Conservation (phyloP, 2,888 invertebrate genomes). For the Norana najaformis region DNA sequence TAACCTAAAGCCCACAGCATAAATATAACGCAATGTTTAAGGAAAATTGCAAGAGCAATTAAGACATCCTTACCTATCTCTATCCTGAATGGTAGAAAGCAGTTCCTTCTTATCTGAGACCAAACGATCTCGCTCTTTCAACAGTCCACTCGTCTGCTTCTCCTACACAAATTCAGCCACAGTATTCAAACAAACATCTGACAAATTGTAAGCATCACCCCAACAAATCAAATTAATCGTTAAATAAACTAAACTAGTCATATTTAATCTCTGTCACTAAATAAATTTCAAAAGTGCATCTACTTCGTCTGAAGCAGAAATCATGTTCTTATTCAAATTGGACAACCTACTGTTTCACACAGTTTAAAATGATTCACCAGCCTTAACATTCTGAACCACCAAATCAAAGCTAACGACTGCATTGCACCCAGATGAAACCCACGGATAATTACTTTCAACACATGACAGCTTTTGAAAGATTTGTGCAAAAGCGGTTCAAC, state of each 20-base stretch:
- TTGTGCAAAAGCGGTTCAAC: neutral
- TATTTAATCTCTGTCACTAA: too few species aligned
- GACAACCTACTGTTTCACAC: too few species aligned
- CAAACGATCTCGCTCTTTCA: conserved; percentile 48
- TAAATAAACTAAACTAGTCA: too few species aligned
- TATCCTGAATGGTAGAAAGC: conserved; percentile 47
- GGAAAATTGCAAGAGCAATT: neutral
- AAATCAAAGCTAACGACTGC: neutral
- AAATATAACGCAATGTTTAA: neutral
- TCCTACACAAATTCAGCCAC: conserved; percentile 45
- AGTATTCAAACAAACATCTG: neutral
- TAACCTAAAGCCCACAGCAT: neutral
- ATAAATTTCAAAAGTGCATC: neutral
- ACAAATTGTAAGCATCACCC: too few species aligned
- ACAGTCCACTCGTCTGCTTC: conserved; percentile 44
- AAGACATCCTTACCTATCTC: conserved; percentile 44
- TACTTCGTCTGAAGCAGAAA: too few species aligned
- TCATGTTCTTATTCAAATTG: too few species aligned
- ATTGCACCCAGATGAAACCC: neutral
- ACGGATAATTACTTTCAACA: neutral
- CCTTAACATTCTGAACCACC: neutral
- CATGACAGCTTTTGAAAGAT: neutral
- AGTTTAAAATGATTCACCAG: neutral
- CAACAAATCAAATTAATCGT: too few species aligned
- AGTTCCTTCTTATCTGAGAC: conserved; percentile 49